Base-by-base conservation (phyloP, 2,797 vertebrate genomes). In the Argyrosomus regius region DNA sequence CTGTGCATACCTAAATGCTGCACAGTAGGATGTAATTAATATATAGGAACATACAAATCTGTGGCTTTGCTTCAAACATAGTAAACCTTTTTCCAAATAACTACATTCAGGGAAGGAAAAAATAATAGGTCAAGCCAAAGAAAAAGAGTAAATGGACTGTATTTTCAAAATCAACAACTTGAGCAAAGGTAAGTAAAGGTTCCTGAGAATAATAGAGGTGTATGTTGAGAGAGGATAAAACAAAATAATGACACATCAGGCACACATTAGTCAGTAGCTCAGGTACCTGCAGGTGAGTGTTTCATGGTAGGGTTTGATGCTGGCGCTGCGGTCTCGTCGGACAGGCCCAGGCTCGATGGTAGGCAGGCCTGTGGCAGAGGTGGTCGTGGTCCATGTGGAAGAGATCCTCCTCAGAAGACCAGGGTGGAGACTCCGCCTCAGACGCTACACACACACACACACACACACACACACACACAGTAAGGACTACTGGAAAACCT, bases 311-410 rank as follows among this genome's bases (percentile, higher is more conserved):
- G 96, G 95, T 89, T 99, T 99, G 91, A 97, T 96, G 95, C 97
- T 99, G 89, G 96, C 94, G n/a, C 97, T 97, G 63, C 97, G 97
- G 88, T 99, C 98, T 77, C 98, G 95, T 63, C 97, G 93, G 3
- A 99, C 97, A 0, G 97, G 97, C 7, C 97, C 98, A 0, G 98
- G 98, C 88, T 99, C 98, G 64, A 99, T 93, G 8, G 98, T 98
- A 61, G 98, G 98, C 20, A 99, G 88, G 41, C 98, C 98, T 4
- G 98, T 99, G 83, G 98, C 98, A 0, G 98, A 99, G 22, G 98
- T 99, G 86, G 98, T 99, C 41, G 98, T 99, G 52, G 98, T 99
- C 98, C 98, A 99, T 0, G 98, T 98, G 31, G 98, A 99, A 0
- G 98, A 99, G 81, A 98, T 97, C 59, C 98, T 93, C 81, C 98